Conservation (phyloP, 2,888 invertebrate species). For the Rhamnusium bicolor region DNA sequence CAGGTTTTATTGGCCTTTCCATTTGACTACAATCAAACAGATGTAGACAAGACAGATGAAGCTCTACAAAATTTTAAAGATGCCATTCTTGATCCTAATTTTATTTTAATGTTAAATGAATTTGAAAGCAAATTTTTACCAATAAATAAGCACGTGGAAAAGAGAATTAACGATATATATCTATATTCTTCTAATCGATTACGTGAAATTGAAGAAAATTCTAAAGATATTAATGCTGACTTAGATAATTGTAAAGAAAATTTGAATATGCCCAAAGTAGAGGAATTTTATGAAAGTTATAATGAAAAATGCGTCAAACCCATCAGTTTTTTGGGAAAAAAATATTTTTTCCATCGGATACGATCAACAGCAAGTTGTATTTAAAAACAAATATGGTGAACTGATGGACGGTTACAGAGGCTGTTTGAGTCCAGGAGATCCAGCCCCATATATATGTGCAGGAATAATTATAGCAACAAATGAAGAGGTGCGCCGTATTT, state of each 20-base stretch:
- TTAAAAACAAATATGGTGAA: constrained; percentile 1
- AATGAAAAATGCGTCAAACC: neutral
- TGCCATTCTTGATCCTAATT: neutral
- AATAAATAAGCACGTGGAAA: neutral
- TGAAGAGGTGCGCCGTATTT: neutral
- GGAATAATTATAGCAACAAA: constrained; percentile 3
- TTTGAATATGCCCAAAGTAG: neutral
- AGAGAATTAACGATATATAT: neutral
- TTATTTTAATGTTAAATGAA: neutral
- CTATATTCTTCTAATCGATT: neutral
- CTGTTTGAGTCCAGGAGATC: neutral
- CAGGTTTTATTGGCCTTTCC: constrained; percentile 5
- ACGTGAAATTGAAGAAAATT: neutral
- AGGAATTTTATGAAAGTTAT: neutral
- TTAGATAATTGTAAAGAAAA: neutral
- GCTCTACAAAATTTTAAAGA: neutral
- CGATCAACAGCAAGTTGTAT: neutral
- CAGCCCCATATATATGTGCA: neutral
- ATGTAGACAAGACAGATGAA: neutral
- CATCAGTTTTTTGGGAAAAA: neutral
- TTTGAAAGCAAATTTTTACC: neutral
- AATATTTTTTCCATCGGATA: neutral
- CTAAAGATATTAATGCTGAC: neutral
- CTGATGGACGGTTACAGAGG: neutral
- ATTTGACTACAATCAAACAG: constrained; percentile 11